A percentile compares a stretch with the other conserved stretches of the same genome.
Conservation (phyloP, 2,113 vertebrate species). For the Dolichallabes microphthalmus region DNA sequence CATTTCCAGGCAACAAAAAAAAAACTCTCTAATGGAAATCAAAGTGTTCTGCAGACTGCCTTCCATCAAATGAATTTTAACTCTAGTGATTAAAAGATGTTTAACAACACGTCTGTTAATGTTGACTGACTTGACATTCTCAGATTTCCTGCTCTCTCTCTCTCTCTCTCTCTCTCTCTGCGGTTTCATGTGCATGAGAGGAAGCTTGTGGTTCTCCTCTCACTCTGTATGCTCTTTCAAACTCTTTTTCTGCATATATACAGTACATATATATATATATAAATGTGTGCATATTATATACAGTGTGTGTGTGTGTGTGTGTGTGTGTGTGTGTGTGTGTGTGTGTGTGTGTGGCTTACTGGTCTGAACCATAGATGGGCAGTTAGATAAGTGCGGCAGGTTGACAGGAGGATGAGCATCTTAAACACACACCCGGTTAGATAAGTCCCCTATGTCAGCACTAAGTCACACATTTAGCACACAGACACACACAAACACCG, state of each 20-base stretch:
- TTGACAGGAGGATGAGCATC: constrained; percentile 48
- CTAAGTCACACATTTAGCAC: constrained; percentile 29
- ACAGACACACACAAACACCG: constrained; percentile 19
- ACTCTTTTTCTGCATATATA: constrained; percentile 1
- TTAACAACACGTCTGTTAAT: constrained; percentile 15
- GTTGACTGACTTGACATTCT: constrained; percentile 34
- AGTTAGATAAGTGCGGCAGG: constrained; percentile 49
- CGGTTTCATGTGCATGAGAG: constrained; percentile 30
- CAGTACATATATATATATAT: constrained; percentile 9
- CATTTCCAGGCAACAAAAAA: not conserved
- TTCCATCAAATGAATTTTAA: not conserved
- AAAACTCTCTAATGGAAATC: not conserved
- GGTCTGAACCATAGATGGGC: constrained; percentile 53
- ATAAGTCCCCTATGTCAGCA: constrained; percentile 50
- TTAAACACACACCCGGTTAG: constrained; percentile 51
- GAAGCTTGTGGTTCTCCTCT: constrained; percentile 27
- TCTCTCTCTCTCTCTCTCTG: not conserved
- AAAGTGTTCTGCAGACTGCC: not conserved
- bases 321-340: constrained; percentile 1
- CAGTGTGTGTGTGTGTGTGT: not conserved
- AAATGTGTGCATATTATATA: not conserved
- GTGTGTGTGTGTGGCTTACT: constrained; percentile 44
- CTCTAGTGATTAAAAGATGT: not conserved
- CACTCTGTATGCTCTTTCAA: not conserved
- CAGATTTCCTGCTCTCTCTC: constrained; percentile 26